Conservation (phyloP, 2,113 vertebrate genomes). For the Lampris incognitus region DNA sequence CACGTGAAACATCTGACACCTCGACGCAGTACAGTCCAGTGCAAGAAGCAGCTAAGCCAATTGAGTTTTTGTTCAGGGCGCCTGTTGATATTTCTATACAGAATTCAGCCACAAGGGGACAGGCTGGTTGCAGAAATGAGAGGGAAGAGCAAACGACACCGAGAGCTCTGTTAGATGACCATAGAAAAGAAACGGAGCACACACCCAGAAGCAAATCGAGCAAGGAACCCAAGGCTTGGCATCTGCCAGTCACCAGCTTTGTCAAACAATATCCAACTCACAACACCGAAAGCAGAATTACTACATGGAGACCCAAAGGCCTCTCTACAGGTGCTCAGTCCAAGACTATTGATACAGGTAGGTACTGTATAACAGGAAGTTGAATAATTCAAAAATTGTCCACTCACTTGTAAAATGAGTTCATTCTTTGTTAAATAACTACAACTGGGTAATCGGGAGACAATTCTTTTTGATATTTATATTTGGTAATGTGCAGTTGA, state of each 20-base stretch:
- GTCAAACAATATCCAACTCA: background rate
- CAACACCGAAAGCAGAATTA: slow-evolving; percentile 4
- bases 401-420: background rate
- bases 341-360: slow-evolving; percentile 40
- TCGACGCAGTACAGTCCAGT: slow-evolving; percentile 80
- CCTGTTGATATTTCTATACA: slow-evolving; percentile 18
- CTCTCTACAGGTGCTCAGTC: background rate
- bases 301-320: slow-evolving; percentile 4
- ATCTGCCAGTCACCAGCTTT: background rate
- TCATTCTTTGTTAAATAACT: background rate
- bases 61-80: background rate
- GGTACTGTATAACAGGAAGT: background rate
- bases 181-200: background rate
- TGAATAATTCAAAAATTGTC: background rate
- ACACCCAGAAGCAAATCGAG: slow-evolving; percentile 10
- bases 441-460: too few species aligned
- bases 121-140: slow-evolving; percentile 39
- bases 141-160: background rate
- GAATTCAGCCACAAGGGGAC: slow-evolving; percentile 72
- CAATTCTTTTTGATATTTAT: too few species aligned
- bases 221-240: slow-evolving; percentile 14
- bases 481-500: too few species aligned
- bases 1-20: slow-evolving; percentile 64
- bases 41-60: background rate
- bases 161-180: background rate